Evolutionary conservation across 2,888 invertebrate species (phyloP).

Genomic region (Diloba caeruleocephala): DNA sequence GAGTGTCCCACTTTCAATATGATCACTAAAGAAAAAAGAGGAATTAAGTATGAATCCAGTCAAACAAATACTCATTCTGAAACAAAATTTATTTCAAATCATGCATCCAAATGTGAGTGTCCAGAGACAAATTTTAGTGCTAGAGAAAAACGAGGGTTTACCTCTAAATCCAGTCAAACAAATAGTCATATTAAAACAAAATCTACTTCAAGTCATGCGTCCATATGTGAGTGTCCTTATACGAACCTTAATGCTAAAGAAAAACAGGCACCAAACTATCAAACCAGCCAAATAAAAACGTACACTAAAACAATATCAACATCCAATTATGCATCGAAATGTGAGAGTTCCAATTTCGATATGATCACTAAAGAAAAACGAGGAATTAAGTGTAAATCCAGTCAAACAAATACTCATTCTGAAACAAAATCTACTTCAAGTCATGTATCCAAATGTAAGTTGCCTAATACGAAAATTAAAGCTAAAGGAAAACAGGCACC

Average conservation of each 20-base stretch:
- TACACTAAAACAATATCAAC: too few relatives aligned
- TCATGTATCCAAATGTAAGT: constrained; percentile 3
- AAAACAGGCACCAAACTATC: constrained; percentile 5
- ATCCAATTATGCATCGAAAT: neutral
- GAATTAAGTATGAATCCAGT: too few relatives aligned
- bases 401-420: neutral
- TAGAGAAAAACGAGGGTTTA: too few relatives aligned
- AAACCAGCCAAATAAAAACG: constrained; percentile 15
- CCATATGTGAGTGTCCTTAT: constrained; percentile 4
- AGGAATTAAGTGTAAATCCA: neutral
- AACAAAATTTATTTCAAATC: neutral
- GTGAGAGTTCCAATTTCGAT: neutral
- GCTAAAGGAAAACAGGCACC: constrained; percentile 1
- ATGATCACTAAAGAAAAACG: constrained; percentile 1
- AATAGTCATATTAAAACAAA: neutral
- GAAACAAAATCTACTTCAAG: constrained; percentile 1
- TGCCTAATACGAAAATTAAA: neutral
- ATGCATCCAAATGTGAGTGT: neutral
- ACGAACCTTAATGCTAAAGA: neutral
- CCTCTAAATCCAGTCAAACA: too few relatives aligned
- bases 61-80: neutral
- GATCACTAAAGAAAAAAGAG: too few relatives aligned
- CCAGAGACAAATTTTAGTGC: neutral
- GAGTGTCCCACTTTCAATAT: too few relatives aligned
- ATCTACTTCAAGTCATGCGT: neutral